Percentiles rank a stretch among this genome's conserved stretches.
These are phyloP conservation scores for Leucophenga maculata DNA, from an alignment of 2,888 invertebrate species.

Conservation along the genomic window DNA sequence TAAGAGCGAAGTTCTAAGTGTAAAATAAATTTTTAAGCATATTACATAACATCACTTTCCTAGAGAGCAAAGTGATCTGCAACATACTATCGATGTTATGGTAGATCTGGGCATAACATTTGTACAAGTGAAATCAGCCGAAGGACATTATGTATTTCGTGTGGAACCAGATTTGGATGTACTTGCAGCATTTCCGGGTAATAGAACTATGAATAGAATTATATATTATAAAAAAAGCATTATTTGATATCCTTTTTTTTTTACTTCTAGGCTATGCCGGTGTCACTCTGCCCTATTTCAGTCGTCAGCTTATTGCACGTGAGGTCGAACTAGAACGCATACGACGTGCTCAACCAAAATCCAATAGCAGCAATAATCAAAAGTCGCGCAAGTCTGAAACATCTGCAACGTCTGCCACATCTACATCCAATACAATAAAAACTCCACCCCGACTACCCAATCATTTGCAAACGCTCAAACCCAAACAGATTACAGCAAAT, in stretches of 20 bases:
- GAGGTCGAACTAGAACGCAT: slow-evolving; percentile 88
- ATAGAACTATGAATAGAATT: slow-evolving; percentile 15
- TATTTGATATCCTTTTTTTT: background rate
- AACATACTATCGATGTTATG: slow-evolving; percentile 85
- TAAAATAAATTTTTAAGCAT: background rate
- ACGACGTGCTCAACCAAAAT: slow-evolving; percentile 73
- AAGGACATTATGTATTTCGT: slow-evolving; percentile 82
- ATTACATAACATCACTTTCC: background rate
- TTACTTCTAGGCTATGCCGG: slow-evolving; percentile 56
- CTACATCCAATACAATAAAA: slow-evolving; percentile 23
- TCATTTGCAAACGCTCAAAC: slow-evolving; percentile 80
- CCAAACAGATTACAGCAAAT: slow-evolving; percentile 74
- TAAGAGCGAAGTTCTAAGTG: too few species aligned
- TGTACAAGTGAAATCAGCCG: slow-evolving; percentile 82
- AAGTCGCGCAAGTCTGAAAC: slow-evolving; percentile 15
- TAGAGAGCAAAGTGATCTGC: slow-evolving; percentile 75
- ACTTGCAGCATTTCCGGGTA: slow-evolving; percentile 69
- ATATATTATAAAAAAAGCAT: background rate
- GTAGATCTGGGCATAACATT: slow-evolving; percentile 91
- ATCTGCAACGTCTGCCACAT: background rate
- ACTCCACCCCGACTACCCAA: slow-evolving; percentile 75
- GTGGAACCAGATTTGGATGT: slow-evolving; percentile 87
- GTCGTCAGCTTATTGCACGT: slow-evolving; percentile 85
- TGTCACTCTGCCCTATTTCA: slow-evolving; percentile 77
- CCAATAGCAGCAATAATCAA: slow-evolving; percentile 13